phyloP scores from a whole-genome alignment of 2,888 invertebrate species.

The Phorcus lineatus region DNA sequence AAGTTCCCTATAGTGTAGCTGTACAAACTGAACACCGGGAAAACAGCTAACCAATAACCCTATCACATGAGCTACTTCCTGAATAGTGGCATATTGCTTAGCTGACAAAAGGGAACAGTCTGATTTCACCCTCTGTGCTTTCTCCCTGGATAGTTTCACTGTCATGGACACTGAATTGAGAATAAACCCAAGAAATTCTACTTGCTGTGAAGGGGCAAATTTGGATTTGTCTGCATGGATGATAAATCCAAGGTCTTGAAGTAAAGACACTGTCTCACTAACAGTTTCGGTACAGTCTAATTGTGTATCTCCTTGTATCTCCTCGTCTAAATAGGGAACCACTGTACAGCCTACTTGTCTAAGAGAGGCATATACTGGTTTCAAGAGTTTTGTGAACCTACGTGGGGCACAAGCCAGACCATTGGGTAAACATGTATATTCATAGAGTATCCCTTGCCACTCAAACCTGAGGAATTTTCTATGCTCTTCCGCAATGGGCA shows the following conservation, averaged over 20 bases:
- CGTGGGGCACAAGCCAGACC: neutral
- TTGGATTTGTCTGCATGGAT: neutral
- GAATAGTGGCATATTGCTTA: neutral
- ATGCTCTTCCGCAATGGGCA: neutral
- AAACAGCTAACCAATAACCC: neutral
- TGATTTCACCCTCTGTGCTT: too few relatives aligned
- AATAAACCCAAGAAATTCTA: neutral
- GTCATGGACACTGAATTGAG: neutral
- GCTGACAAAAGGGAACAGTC: neutral
- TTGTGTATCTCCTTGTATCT: neutral
- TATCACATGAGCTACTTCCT: neutral
- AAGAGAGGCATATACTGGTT: neutral
- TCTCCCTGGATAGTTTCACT: neutral
- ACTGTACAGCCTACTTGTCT: neutral
- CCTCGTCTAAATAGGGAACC: neutral
- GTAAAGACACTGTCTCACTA: neutral
- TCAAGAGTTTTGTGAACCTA: neutral
- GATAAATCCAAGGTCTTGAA: neutral
- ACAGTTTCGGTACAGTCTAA: neutral
- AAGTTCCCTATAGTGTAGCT: neutral
- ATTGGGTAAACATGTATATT: constrained; percentile 3
- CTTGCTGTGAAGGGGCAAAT: neutral
- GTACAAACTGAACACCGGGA: neutral
- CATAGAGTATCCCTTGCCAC: neutral
- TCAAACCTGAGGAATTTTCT: neutral